Base-by-base conservation (phyloP, 1,140 invertebrate genomes). In the Marisa cornuarietis region DNA sequence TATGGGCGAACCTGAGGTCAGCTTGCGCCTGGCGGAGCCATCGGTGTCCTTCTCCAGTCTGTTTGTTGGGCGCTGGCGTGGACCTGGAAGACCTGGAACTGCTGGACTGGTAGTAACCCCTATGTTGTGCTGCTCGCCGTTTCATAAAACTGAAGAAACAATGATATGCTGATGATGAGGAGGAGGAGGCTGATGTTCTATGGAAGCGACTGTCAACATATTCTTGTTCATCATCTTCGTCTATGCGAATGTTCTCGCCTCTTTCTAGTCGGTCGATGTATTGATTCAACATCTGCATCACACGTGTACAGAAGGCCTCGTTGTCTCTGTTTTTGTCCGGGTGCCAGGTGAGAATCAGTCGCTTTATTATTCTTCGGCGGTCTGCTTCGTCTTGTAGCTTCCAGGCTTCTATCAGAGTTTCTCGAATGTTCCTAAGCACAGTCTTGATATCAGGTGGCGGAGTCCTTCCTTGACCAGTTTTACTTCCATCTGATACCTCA, bases 261-360 rank as follows among this genome's bases (percentile, higher is more conserved):
- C 72, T 74, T 66, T 87, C 82, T 22, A 88, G 66, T 71, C 78
- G 76, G 6, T 65, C 26, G 22, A 86, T 69, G 10, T 83, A 69
- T 26, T 63, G 69, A 24, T 81, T 72, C n/a, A 88, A 86, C 63
- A 77, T 82, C 58, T 90, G 84, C 42, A 84, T 88, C 11, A 90
- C 81, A 61, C 83, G 78, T 8, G 81, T 87, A 31, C 85, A 83
- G 52, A 87, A 79, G 14, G 83, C 71, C 83, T 87, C 83, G 65
- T 87, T 81, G 0, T 81, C 86, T 26, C 68, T 71, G 81, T 90
- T 90, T 83, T 88, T 89, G 77, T 90, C 90, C 74, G 90, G 90
- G 83, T 90, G 89, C 88, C 88, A 90, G 74, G 87, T 84, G n/a
- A 87, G 79, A n/a, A 89, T 69, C 5, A 90, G 61, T 63, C 88